These are phyloP conservation scores for Limulus polyphemus DNA, from an alignment of 2,888 invertebrate genomes.

Conservation along the genomic window DNA sequence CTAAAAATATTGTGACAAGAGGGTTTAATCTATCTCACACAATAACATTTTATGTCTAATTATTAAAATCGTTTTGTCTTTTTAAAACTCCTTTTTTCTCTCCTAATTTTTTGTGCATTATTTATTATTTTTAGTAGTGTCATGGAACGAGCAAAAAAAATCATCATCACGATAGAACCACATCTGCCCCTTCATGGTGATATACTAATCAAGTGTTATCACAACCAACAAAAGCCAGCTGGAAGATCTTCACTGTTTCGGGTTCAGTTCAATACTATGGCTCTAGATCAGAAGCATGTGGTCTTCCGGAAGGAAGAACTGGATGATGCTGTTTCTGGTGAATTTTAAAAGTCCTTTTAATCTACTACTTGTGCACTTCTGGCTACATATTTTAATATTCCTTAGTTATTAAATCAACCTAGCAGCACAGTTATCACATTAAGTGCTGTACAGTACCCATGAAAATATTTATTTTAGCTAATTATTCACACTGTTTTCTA, in stretches of 20 bases:
- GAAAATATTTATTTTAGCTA: too few relatives aligned
- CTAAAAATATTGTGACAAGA: too few relatives aligned
- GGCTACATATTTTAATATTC: too few relatives aligned
- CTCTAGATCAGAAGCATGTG: constrained; percentile 63
- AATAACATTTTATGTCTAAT: too few relatives aligned
- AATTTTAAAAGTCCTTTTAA: constrained; percentile 18
- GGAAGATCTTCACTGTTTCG: constrained; percentile 60
- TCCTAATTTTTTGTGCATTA: not conserved
- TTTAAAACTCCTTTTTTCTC: too few relatives aligned
- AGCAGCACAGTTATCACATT: too few relatives aligned
- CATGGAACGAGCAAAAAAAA: constrained; percentile 30
- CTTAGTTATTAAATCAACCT: too few relatives aligned
- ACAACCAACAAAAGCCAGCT: constrained; percentile 42
- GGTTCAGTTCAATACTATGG: constrained; percentile 89
- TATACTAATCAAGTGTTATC: constrained; percentile 80
- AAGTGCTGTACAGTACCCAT: too few relatives aligned
- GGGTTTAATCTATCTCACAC: too few relatives aligned
- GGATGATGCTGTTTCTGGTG: constrained; percentile 70
- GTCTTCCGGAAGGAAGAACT: constrained; percentile 74
- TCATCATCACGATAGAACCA: constrained; percentile 55
- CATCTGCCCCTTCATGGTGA: constrained; percentile 72
- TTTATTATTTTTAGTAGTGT: constrained; percentile 8
- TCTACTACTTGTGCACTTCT: too few relatives aligned
- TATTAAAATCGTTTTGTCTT: too few relatives aligned
- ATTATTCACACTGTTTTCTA: too few relatives aligned